Evolutionary conservation across 2,113 vertebrate species (phyloP).

Genomic region (Climacteris rufus): DNA sequence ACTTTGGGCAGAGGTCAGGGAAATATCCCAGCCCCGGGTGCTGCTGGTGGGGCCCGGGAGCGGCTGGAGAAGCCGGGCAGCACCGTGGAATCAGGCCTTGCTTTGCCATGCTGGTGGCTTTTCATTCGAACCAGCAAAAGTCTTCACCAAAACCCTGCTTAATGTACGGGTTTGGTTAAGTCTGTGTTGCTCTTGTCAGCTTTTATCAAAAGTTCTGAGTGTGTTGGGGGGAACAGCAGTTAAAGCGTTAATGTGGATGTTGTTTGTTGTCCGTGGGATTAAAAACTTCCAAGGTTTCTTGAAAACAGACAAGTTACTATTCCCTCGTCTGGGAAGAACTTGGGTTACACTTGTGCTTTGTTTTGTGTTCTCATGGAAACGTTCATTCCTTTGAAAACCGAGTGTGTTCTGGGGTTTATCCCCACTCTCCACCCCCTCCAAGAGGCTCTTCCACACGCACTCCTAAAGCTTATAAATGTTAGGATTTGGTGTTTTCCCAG

Average conservation of each 20-base stretch:
- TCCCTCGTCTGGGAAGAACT: neutral
- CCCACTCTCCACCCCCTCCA: no score
- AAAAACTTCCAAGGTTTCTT: neutral
- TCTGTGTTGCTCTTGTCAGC: accelerated
- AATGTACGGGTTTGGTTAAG: neutral
- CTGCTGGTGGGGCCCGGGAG: accelerated
- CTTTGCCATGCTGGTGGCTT: accelerated
- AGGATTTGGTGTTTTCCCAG: neutral
- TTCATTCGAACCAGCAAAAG: neutral
- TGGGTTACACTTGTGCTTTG: neutral
- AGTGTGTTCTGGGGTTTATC: neutral
- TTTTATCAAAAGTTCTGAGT: neutral
- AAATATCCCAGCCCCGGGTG: no score
- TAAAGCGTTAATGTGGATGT: accelerated
- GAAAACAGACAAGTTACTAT: neutral
- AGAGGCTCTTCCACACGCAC: neutral
- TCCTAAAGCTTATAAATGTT: neutral
- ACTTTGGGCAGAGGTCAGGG: accelerated
- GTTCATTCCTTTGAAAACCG: neutral
- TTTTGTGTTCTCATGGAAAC: neutral
- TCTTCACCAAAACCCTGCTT: neutral
- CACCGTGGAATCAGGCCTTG: accelerated
- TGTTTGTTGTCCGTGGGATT: neutral
- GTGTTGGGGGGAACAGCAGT: no score
- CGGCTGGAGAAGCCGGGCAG: accelerated